Evolutionary conservation across 2,113 vertebrate genomes (phyloP), one percentile per base, ranked within the genome.

Genomic region (Pangasianodon gigas): DNA sequence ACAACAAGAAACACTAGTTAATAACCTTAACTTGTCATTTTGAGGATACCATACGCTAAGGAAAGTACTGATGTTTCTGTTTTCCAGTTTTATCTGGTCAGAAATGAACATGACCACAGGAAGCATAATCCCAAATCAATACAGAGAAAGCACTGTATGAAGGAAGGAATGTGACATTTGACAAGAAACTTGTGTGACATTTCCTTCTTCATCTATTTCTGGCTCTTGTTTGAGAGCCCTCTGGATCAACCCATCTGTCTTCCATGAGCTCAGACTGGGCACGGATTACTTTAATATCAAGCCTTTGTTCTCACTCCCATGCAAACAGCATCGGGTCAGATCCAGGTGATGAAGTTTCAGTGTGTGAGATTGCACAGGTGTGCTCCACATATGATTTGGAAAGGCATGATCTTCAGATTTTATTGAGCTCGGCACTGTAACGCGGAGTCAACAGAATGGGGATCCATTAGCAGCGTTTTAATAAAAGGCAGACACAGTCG

Each of bases 141-240:
- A 67, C 37, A 11, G n/a, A 58, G 85, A 71, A 60, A 85, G 54
- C 71, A 69, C 26, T 58, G 77, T 89, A 89, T 85, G 80, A 58
- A 87, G 84, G 79, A 89, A 87, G 46, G 67, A 62, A 87, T 85
- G 85, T 90, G 91, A 89, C 91, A 92, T 91, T 92, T 92, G 37
- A 84, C 81, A 46, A 67, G 84, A 90, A 75, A 88, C 89, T 86
- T 92, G 87, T 37, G 52, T 92, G 91, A 90, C 91, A 89, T 92
- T 92, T 92, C 88, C 90, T 89, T 87, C 51, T 90, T 89, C 89
- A 89, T 88, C 71, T 90, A 86, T 74, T 87, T 80, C 88, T 87
- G 24, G 51, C 87, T 80, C 85, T 89, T 65, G 84, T 87, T 69
- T 79, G 91, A 81, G 44, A 88, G 90, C 89, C 71, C 48, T 92